A percentile compares a stretch with the other conserved stretches of the same genome.
These are phyloP conservation scores for Noctua fimbriata DNA, from an alignment of 2,888 invertebrate species.

Conservation along the genomic window DNA sequence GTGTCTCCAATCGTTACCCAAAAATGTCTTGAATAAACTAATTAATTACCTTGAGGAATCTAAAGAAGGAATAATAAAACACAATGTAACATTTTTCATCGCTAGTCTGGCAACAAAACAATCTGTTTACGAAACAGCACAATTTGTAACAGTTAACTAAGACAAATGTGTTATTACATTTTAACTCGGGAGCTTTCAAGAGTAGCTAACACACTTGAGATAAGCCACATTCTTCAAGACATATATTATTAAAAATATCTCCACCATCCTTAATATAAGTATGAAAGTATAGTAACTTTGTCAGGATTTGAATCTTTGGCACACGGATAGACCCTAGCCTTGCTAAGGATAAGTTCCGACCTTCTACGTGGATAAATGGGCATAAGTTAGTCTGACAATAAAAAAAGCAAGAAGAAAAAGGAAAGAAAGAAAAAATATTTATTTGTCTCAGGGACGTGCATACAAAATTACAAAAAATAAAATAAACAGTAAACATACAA, in stretches of 20 bases:
- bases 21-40: background rate
- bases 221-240: background rate
- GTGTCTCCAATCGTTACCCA: background rate
- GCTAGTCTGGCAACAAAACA: background rate
- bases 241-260: background rate
- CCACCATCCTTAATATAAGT: background rate
- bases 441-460: too few species aligned
- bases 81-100: background rate
- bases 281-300: too few species aligned
- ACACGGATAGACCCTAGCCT: background rate
- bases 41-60: background rate
- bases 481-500: too few species aligned
- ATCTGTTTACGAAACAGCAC: background rate
- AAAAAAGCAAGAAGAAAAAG: too few species aligned
- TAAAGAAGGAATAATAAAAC: background rate
- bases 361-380: background rate
- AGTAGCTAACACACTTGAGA: background rate
- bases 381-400: background rate
- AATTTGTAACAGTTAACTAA: conserved; percentile 17
- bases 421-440: too few species aligned
- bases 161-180: conserved; percentile 16
- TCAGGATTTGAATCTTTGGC: background rate
- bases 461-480: too few species aligned
- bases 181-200: background rate
- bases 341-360: background rate